phyloP scores from a whole-genome alignment of 2,888 invertebrate genomes.

The Yponomeuta sedellus region DNA sequence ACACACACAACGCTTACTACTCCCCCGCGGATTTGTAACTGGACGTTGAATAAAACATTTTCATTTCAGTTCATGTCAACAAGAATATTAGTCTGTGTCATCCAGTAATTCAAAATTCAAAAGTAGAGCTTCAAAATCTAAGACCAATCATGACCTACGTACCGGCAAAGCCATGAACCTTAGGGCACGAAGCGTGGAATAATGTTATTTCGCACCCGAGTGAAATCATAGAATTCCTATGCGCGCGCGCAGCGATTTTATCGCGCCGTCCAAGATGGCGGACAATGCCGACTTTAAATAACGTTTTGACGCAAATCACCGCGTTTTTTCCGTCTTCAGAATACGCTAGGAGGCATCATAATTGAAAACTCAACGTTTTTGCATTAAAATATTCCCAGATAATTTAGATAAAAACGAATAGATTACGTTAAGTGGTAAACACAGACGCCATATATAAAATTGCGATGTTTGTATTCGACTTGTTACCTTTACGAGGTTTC shows the following conservation, averaged over 20 bases:
- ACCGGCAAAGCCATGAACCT: neutral
- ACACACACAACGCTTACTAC: too few relatives aligned
- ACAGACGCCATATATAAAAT: neutral
- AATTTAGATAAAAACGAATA: conserved; percentile 10
- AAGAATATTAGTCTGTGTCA: too few relatives aligned
- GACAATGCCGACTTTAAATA: conserved; percentile 18
- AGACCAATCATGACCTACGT: neutral
- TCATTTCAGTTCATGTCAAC: too few relatives aligned
- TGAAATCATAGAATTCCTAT: neutral
- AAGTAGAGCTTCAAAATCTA: too few relatives aligned
- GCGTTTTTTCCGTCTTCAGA: conserved; percentile 13
- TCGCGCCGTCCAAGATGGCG: conserved; percentile 15
- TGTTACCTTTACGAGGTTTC: neutral
- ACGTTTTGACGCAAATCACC: conserved; percentile 14
- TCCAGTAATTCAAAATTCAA: too few relatives aligned
- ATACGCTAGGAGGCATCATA: neutral
- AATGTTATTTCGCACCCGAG: neutral
- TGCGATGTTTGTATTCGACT: neutral
- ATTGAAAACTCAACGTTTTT: conserved; percentile 13
- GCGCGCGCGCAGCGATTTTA: conserved; percentile 8
- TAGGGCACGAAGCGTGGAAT: neutral
- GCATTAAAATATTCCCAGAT: conserved; percentile 6
- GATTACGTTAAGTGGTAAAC: neutral
- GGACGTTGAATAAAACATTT: too few relatives aligned
- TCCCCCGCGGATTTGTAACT: too few relatives aligned